A percentile compares a stretch with the other conserved stretches of the same genome.
Conservation (phyloP, 2,113 vertebrate genomes). For the Ornithorhynchus anatinus region DNA sequence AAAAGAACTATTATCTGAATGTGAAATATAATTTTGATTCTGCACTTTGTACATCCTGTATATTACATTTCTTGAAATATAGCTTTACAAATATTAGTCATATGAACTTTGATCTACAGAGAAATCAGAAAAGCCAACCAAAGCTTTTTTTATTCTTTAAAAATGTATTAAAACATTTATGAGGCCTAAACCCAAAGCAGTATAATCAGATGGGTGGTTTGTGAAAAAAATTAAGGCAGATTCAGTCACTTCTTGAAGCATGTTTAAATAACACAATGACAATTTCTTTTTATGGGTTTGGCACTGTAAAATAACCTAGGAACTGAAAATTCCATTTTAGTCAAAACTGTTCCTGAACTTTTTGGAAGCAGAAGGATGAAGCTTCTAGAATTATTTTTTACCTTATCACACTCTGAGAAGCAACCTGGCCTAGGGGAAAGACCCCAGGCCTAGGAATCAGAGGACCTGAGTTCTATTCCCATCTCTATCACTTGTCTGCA, state of each 20-base stretch:
- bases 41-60: slow-evolving; percentile 38
- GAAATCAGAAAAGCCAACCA: slow-evolving; percentile 47
- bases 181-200: slow-evolving; percentile 41
- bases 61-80: slow-evolving; percentile 49
- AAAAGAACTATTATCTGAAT: slow-evolving; percentile 61
- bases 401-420: too few relatives aligned
- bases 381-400: background rate
- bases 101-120: slow-evolving; percentile 56
- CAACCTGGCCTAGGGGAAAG: too few relatives aligned
- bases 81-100: slow-evolving; percentile 48
- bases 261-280: background rate
- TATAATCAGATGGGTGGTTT: slow-evolving; percentile 50
- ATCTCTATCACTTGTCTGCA: too few relatives aligned
- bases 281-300: slow-evolving; percentile 20
- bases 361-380: background rate
- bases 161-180: slow-evolving; percentile 41
- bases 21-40: slow-evolving; percentile 61
- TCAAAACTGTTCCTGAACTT: background rate
- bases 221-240: slow-evolving; percentile 38
- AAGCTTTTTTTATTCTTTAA: slow-evolving; percentile 49
- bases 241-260: slow-evolving; percentile 17
- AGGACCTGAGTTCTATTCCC: too few relatives aligned
- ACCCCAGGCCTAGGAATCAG: too few relatives aligned
- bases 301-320: slow-evolving; percentile 16
- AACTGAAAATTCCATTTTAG: slow-evolving; percentile 2